Base-by-base conservation (phyloP, 2,888 invertebrate genomes). In the Ichneumoninae sp. region DNA sequence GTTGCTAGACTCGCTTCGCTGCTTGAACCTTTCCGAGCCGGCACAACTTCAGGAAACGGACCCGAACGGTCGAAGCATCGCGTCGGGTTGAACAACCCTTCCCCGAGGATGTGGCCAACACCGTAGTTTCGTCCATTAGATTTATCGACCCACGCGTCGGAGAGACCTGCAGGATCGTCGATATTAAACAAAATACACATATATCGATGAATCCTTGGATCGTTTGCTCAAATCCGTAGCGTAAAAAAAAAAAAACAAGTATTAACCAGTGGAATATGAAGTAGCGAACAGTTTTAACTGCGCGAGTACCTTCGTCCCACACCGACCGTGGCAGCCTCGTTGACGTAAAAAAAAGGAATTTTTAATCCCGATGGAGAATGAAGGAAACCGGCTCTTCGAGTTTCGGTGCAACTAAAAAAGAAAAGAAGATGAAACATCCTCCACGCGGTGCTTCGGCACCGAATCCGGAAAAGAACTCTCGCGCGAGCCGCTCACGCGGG, bases 51-150 rank as follows among this genome's bases (percentile, higher is more conserved):
- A 84, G 77, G 83, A 83, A 86, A 82, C 86, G 79, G 82, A 83
- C 83, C 86, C 82, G 86, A 87, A 87, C 85, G 82, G 71, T 79
- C 80, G 73, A 82, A 71, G 75, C 78, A 83, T 79, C 80, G 74
- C 80, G 75, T 57, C 65, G 80, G 83, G 87, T 87, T 88, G 88
- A 87, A 88, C 87, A 88, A 88, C 86, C 88, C 88, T 85, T 73
- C 63, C 65, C 47, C 76, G 73, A 76, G 50, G 40, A 87, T 76
- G 78, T 83, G 60, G 76, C 77, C 70, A 60, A 65, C 70, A 82
- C 81, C 75, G 65, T 52, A 69, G 47, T 70, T 63, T 16, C 57
- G 47, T 60, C 47, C 52, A 52, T 47, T 54, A 63, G 74, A 57
- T 69, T 81, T 40, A 50, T 63, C 76, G 36, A 78, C 40, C 33